Evolutionary conservation across 2,113 vertebrate genomes (phyloP), one percentile per base, ranked within the genome.

Genomic region (Thunnus thynnus): DNA sequence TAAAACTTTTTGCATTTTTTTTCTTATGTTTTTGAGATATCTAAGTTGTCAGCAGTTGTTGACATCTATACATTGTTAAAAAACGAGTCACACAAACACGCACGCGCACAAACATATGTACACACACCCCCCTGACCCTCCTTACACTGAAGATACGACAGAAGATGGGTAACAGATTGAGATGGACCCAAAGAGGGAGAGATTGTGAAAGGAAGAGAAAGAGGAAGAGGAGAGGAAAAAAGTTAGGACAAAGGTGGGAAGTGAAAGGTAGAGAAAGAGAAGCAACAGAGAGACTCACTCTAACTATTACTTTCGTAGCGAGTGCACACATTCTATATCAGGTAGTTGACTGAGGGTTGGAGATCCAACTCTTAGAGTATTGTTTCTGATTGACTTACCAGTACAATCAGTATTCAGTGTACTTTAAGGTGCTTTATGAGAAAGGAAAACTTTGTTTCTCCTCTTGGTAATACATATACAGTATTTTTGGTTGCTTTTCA

Each of bases 111-210:
- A 30, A 46, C 36, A 41, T 41, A 41, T 41, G 36, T 41, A 66
- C 32, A 78, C 32, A 30, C 54, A 57, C 8, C 75, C 83, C 74
- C 88, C 27, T 81, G 85, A 72, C 85, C 62, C 61, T 89, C 65
- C 57, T 85, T 72, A 76, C 20, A 36, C 32, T 85, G 81, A 89
- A 54, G 68, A 64, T 41, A 64, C 12, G 61, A 85, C 80, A 83
- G 82, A 72, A 66, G 86, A 69, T 78, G 52, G 32, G 60, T 71
- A 82, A 84, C 82, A 90, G 63, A 89, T 80, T 82, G 75, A 87
- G 87, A 88, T 74, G 71, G 87, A 63, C 61, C 78, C 76, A 79
- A 61, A 78, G 61, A 78, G 79, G 72, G 63, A 79, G 58, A 67
- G n/a, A 71, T 47, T 50, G 52, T 79, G 32, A 44, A 66, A 62